A percentile compares a stretch with the other conserved stretches of the same genome.
These are phyloP conservation scores for Adrianichthys oophorus DNA, from an alignment of 2,797 vertebrate species.

Conservation along the genomic window DNA sequence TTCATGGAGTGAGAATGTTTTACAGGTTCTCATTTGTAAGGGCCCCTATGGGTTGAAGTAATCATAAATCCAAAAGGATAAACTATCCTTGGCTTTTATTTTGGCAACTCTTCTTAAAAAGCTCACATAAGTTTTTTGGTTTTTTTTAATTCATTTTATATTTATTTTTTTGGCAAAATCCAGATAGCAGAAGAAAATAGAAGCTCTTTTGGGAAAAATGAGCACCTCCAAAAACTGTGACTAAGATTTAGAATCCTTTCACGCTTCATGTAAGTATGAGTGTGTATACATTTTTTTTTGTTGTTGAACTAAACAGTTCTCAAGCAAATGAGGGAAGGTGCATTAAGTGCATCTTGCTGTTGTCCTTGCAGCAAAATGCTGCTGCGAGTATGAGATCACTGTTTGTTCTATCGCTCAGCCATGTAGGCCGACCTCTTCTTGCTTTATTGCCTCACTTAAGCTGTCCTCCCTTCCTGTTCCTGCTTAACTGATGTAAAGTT, in stretches of 20 bases:
- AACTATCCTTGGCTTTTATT: no score
- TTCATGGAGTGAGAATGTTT: no score
- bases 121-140: no score
- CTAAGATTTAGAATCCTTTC: constrained; percentile 18
- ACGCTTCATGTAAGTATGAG: constrained; percentile 1
- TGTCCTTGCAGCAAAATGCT: constrained; percentile 37
- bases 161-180: background rate
- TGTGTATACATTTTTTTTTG: constrained; percentile 29
- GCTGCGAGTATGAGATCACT: constrained; percentile 47
- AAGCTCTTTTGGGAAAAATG: background rate
- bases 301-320: constrained; percentile 32
- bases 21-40: no score
- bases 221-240: constrained; percentile 7
- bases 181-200: constrained; percentile 6
- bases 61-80: no score
- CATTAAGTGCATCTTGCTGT: constrained; percentile 52
- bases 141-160: no score
- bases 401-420: constrained; percentile 46
- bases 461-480: constrained; percentile 11
- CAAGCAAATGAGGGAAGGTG: constrained; percentile 41
- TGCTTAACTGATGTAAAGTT: constrained; percentile 12
- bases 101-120: no score
- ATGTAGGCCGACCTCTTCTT: constrained; percentile 21
- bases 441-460: constrained; percentile 34
- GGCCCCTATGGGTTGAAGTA: no score